Conservation (phyloP, 1,140 invertebrate genomes). For the Yoshiicerus persimilis region DNA sequence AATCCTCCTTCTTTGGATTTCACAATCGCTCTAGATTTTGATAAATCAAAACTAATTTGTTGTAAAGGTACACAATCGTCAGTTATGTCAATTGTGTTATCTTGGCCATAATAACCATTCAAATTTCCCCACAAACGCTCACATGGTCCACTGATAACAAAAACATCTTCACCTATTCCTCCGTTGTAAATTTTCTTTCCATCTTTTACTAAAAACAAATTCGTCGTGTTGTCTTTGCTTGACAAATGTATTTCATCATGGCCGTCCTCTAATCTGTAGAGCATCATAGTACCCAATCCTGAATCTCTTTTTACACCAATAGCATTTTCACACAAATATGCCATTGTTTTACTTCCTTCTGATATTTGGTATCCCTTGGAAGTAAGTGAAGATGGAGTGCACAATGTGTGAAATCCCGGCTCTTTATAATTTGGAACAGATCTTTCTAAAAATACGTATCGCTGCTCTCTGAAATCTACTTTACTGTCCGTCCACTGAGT, state of each 20-base stretch:
- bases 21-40: not conserved
- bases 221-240: not conserved
- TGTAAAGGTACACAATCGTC: not conserved
- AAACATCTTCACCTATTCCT: not conserved
- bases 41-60: not conserved
- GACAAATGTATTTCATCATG: not conserved
- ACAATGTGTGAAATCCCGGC: not conserved
- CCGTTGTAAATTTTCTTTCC: not conserved
- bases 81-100: not conserved
- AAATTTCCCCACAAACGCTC: not conserved
- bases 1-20: not conserved
- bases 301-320: not conserved
- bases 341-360: not conserved
- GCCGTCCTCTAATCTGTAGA: not conserved
- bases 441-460: not conserved
- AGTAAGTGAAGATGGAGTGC: not conserved
- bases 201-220: not conserved
- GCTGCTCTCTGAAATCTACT: not conserved
- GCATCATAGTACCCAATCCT: not conserved
- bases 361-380: not conserved
- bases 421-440: not conserved
- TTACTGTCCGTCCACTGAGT: not conserved
- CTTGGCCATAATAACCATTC: not conserved
- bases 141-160: not conserved
- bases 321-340: not conserved